phyloP scores from a whole-genome alignment of 2,888 invertebrate species.

The Opisthograptis luteolata region DNA sequence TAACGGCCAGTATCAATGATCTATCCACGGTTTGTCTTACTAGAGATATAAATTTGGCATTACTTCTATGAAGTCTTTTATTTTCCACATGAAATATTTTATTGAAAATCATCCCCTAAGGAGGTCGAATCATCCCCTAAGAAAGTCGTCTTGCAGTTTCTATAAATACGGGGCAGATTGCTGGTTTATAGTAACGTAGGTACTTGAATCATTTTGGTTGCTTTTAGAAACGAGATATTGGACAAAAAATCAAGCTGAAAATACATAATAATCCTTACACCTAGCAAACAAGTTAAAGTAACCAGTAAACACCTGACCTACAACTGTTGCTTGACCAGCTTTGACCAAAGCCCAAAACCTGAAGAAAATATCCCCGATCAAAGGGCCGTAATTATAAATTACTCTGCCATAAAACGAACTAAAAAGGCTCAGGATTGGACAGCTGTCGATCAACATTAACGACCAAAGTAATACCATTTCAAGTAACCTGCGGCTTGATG shows the following conservation, averaged over 20 bases:
- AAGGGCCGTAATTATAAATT: conserved; percentile 17
- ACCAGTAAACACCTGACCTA: background rate
- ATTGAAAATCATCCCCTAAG: too few species aligned
- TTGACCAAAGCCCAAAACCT: background rate
- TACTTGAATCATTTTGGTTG: too few species aligned
- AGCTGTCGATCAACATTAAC: conserved; percentile 52
- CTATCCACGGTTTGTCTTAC: too few species aligned
- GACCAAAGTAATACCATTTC: conserved; percentile 53
- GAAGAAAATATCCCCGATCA: conserved; percentile 8
- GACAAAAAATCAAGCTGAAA: background rate
- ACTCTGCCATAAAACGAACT: conserved; percentile 34
- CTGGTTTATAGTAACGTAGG: too few species aligned
- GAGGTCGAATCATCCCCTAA: too few species aligned
- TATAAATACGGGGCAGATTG: too few species aligned
- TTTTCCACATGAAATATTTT: too few species aligned
- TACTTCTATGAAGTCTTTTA: too few species aligned
- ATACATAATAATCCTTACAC: background rate
- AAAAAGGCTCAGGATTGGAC: conserved; percentile 45
- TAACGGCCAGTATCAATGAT: too few species aligned
- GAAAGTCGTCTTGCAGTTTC: too few species aligned
- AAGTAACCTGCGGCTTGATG: conserved; percentile 28
- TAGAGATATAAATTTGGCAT: too few species aligned
- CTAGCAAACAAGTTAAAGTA: conserved; percentile 1
- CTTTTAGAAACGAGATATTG: background rate
- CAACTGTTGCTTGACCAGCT: background rate